Evolutionary conservation across 2,797 vertebrate species (phyloP).

Genomic region (Gymnopithys bicolor): DNA sequence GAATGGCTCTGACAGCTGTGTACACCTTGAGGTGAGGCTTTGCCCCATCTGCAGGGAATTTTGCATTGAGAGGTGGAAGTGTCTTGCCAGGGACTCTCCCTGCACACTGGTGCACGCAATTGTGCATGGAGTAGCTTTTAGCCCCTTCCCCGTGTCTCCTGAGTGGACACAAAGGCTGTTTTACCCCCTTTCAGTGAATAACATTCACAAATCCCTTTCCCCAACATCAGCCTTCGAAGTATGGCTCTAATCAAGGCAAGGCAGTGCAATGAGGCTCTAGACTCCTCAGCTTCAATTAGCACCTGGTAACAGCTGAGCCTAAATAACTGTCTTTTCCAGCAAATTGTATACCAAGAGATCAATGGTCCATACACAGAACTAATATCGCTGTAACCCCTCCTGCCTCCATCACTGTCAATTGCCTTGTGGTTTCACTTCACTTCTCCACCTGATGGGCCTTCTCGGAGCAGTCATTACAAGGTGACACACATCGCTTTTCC

Average conservation of each 20-base stretch:
- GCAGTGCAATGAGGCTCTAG: not conserved
- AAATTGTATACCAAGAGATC: constrained; percentile 13
- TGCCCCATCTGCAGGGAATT: not conserved
- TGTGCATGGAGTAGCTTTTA: not conserved
- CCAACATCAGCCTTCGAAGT: not conserved
- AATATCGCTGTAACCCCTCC: not conserved
- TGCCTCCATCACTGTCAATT: not conserved
- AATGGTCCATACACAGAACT: not conserved
- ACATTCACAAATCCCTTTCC: not conserved
- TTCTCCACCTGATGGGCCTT: constrained; percentile 22
- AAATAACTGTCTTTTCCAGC: not conserved
- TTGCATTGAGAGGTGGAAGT: not conserved
- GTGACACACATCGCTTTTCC: not conserved
- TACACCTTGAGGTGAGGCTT: not conserved
- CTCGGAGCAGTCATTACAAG: constrained; percentile 23
- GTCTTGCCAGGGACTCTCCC: not conserved
- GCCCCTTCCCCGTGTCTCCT: not conserved
- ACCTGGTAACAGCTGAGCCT: not conserved
- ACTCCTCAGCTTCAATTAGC: not conserved
- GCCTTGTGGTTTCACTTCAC: constrained; percentile 9
- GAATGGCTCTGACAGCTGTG: not conserved
- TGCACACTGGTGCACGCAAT: not conserved
- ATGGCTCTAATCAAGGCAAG: not conserved
- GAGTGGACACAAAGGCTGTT: not conserved
- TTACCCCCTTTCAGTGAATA: not conserved